Percentiles rank a stretch among this genome's conserved stretches.
These are phyloP conservation scores for Phyllostomus discolor DNA, from an alignment of 2,113 vertebrate species.

Conservation along the genomic window DNA sequence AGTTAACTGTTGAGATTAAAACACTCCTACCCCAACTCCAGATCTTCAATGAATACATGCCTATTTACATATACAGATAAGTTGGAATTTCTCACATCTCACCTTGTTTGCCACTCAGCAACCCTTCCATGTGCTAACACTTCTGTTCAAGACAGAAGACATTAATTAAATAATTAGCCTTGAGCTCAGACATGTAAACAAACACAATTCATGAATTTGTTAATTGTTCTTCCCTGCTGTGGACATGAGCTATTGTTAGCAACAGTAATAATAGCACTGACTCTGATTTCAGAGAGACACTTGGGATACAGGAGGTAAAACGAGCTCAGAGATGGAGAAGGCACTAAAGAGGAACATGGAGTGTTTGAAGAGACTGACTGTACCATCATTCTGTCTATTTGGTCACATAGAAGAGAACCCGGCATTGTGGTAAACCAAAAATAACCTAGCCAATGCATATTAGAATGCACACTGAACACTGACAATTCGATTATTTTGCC, in stretches of 20 bases:
- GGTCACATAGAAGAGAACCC: not conserved
- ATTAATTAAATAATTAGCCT: conserved; percentile 75
- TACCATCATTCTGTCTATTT: not conserved
- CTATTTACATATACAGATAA: conserved; percentile 27
- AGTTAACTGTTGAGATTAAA: conserved; percentile 15
- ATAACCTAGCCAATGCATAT: not conserved
- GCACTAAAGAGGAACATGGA: not conserved
- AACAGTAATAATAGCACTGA: conserved; percentile 57
- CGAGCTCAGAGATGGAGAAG: not conserved
- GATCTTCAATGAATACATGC: conserved; percentile 9
- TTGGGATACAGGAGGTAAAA: not conserved
- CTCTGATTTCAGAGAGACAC: conserved; percentile 40
- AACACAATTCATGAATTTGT: conserved; percentile 69
- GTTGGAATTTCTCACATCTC: conserved; percentile 48
- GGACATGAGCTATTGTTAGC: conserved; percentile 70
- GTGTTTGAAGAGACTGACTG: not conserved
- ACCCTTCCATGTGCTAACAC: conserved; percentile 52
- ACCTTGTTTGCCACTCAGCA: conserved; percentile 49
- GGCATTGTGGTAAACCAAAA: not conserved
- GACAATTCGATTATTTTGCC: conserved; percentile 36
- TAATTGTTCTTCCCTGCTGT: conserved; percentile 72
- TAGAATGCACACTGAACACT: conserved; percentile 44
- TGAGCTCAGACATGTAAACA: conserved; percentile 71
- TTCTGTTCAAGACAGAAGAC: conserved; percentile 67
- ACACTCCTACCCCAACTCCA: not conserved